Evolutionary conservation across 2,888 invertebrate species (phyloP), one percentile per base, ranked within the genome.

Genomic region (Drosophila acutilabella): DNA sequence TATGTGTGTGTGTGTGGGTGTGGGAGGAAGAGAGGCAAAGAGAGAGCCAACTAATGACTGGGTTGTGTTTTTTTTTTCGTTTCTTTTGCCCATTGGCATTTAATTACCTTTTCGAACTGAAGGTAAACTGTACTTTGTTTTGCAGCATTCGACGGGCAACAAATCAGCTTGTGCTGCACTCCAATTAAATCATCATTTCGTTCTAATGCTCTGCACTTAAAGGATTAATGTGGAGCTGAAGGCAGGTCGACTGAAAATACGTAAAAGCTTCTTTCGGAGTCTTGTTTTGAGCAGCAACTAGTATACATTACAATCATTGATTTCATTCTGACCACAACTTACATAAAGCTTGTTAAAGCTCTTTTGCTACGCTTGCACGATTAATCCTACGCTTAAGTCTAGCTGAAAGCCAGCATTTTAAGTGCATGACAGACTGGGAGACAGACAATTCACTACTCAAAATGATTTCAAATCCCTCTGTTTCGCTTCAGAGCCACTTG

Each of bases 111-210:
- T 64, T 59, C 69, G 53, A 58, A 62, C 52, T 57, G 47, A 53
- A 45, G 51, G 60, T 30, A 40, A 50, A 41, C 7, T 23, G 20
- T 38, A 51, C 23, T 41, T 56, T 70, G 45, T 42, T 23, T 64
- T 26, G n/a, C 11, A 33, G 16, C 40, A 7, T 14, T 40, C 11
- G 33, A 18, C 48, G 38, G 51, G 16, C 41, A 53, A 53, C 65
- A 61, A 54, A 53, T 53, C 40, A 71, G 59, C 59, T 52, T 59
- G 44, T 8, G 38, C 18, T 42, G 45, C 62, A 62, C 42, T 64
- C 52, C 36, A 64, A 54, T 70, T 74, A 70, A 48, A n/a, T 23
- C 38, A 11, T 30, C 20, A 38, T 47, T 30, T 33, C 41, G 6
- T 38, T 41, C 8, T n/a, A 33, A 42, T 51, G 42, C 58, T 41